These are phyloP conservation scores for Diadumene lineata DNA, from an alignment of 92 coral and sea anemone species.

Conservation along the genomic window DNA sequence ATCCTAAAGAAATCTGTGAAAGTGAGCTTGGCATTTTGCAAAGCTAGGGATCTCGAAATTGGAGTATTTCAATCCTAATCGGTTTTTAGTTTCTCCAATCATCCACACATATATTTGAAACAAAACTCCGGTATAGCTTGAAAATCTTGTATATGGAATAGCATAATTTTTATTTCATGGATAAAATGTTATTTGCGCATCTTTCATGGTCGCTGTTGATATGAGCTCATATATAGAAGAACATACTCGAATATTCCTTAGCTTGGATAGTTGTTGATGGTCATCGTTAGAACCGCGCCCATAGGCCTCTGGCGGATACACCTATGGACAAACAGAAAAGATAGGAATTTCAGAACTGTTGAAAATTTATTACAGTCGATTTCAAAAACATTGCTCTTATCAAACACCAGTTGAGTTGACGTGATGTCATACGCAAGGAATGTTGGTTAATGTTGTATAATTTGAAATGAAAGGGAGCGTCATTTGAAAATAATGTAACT, in stretches of 20 bases:
- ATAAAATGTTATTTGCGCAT: background rate
- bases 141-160: too few relatives aligned
- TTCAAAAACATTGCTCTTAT: background rate
- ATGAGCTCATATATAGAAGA: constrained; percentile 24
- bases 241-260: constrained; percentile 23
- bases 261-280: constrained; percentile 31
- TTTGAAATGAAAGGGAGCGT: too few relatives aligned
- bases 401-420: background rate
- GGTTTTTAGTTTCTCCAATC: too few relatives aligned
- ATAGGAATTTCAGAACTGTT: constrained; percentile 33
- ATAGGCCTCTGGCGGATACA: constrained; percentile 46
- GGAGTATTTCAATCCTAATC: too few relatives aligned
- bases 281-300: constrained; percentile 50
- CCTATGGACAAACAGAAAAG: constrained; percentile 49
- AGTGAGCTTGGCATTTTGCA: too few relatives aligned
- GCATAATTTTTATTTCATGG: background rate
- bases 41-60: too few relatives aligned
- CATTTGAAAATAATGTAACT: too few relatives aligned
- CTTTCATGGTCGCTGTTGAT: constrained; percentile 20
- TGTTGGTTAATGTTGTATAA: background rate
- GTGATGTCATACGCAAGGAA: background rate
- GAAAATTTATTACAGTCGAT: constrained; percentile 14
- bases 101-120: too few relatives aligned
- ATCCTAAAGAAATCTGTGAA: too few relatives aligned
- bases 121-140: too few relatives aligned